Evolutionary conservation across 2,888 invertebrate species (phyloP), one percentile per base, ranked within the genome.

Genomic region (Clivina fossor): DNA sequence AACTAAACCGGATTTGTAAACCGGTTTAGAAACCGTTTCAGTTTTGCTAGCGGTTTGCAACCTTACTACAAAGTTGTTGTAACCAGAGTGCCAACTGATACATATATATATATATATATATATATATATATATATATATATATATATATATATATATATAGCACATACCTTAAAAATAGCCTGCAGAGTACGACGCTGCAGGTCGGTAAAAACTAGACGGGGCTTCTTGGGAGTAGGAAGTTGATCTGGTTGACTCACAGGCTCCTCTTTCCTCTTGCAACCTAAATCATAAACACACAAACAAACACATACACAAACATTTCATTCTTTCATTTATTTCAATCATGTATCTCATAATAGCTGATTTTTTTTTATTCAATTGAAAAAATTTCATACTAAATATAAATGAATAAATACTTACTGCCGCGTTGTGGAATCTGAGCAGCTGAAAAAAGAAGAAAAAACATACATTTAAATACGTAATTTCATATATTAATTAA

Each of bases 171-270:
- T 98, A 88, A 98, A 98, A 86, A 98, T 98, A 82, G 97, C 98
- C 85, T 98, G 97, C 76, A 99, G 89, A 75, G 99, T 99, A 81
- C 98, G 91, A 76, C 99, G 88, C 83, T 99, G 99, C 72, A 99
- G 93, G 82, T 99, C 99, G 73, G 99, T 99, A 85, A 99, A 99
- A 78, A 99, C 99, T 79, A 99, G 87, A 74, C 99, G 92, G 66
- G 99, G 98, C 78, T 98, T 99, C 86, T 99, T 99, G 79, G 95
- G 95, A 68, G 93, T 90, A 80, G 90, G 84, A 75, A 87, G 81
- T 73, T 87, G 87, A 76, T 92, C 92, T 71, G 83, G 80, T 74
- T 79, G 81, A 79, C 79, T 83, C 76, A 81, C 80, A 77, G 83
- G 81, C 70, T 94, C 94, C 81, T 94, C 93, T 87, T 93, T 94